These are phyloP conservation scores for Indri indri DNA, from an alignment of 2,113 vertebrate genomes.

Conservation along the genomic window DNA sequence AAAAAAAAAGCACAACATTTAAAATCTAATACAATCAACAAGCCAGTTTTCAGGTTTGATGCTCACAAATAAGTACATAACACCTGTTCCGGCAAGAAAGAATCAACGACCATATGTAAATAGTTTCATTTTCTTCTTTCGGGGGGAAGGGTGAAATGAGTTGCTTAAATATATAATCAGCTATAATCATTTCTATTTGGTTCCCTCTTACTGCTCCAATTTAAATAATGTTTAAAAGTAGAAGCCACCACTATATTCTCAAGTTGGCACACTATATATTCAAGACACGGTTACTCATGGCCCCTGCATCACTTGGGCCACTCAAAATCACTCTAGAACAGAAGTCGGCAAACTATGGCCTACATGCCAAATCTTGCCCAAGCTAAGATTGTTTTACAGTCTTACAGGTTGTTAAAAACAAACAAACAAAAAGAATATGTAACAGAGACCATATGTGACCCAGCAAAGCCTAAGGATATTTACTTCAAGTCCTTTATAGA, in stretches of 20 bases:
- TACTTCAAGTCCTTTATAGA: neutral
- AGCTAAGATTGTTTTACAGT: neutral
- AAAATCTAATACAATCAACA: neutral
- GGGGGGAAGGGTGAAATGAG: neutral
- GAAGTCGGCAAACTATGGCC: neutral
- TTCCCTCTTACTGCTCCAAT: neutral
- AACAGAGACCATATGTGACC: neutral
- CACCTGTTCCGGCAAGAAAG: neutral
- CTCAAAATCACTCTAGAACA: neutral
- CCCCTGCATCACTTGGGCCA: neutral
- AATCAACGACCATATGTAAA: neutral
- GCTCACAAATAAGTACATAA: neutral
- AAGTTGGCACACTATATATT: neutral
- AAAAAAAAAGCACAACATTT: neutral
- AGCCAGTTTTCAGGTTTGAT: neutral
- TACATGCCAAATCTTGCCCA: neutral
- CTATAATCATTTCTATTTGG: neutral
- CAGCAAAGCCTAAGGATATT: neutral
- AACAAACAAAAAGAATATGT: neutral
- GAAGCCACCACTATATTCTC: neutral
- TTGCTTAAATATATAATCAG: neutral
- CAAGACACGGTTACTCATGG: neutral
- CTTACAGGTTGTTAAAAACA: slow-evolving; percentile 10
- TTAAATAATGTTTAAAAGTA: neutral
- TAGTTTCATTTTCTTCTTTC: neutral